Conservation (phyloP, 30 jellyfish, hydroid and myxozoan species). For the Aurelia coerulea region DNA sequence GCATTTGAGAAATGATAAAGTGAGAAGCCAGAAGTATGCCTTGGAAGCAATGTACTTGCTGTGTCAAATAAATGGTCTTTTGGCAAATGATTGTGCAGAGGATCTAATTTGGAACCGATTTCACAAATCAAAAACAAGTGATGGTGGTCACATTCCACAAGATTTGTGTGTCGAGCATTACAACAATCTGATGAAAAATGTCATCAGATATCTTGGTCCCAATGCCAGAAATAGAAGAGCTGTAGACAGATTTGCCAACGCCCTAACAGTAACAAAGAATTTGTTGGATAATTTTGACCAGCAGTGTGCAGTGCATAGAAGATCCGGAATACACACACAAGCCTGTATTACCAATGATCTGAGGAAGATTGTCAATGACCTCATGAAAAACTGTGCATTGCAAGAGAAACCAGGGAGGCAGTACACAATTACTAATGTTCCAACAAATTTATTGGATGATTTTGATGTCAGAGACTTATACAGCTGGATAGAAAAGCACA, state of each 20-base stretch:
- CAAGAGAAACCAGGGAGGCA: too few species aligned
- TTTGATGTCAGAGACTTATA: too few species aligned
- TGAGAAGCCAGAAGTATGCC: constrained; percentile 41
- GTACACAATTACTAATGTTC: too few species aligned
- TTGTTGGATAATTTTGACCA: constrained; percentile 27
- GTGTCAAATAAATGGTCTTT: constrained; percentile 28
- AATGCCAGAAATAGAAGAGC: constrained; percentile 30
- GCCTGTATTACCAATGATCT: too few species aligned
- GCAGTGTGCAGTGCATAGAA: neutral
- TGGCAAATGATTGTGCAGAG: constrained; percentile 29
- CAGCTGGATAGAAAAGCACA: too few species aligned
- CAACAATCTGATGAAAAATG: constrained; percentile 31
- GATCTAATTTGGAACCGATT: constrained; percentile 49
- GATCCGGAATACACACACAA: too few species aligned
- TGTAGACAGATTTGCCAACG: constrained; percentile 27
- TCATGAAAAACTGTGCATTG: too few species aligned
- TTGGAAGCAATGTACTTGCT: constrained; percentile 32
- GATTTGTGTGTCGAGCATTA: constrained; percentile 59
- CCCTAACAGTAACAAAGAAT: constrained; percentile 24
- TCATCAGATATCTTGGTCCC: constrained; percentile 48
- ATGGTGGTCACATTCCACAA: constrained; percentile 63
- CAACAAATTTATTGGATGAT: too few species aligned
- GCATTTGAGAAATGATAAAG: constrained; percentile 39
- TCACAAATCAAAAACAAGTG: constrained; percentile 21
- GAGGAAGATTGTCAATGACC: too few species aligned